Evolutionary conservation across 2,797 vertebrate genomes (phyloP).

Genomic region (Pangasius larnaudii): DNA sequence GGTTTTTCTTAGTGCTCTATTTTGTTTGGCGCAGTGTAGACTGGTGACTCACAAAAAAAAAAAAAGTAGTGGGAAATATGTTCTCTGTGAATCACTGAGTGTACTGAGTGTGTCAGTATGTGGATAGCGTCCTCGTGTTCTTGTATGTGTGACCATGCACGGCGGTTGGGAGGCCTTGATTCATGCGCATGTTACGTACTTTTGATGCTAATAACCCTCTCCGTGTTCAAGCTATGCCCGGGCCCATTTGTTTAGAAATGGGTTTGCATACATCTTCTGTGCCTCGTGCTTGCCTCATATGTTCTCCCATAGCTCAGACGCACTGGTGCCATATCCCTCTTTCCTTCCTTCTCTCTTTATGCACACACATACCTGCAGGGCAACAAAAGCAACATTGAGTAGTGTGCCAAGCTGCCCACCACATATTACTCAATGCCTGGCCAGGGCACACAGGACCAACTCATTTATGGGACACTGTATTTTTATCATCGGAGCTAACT

Average conservation of each 20-base stretch:
- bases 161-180: constrained; percentile 69
- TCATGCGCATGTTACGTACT: constrained; percentile 71
- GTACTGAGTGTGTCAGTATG: constrained; percentile 49
- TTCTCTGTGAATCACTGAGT: constrained; percentile 14
- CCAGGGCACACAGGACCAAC: constrained; percentile 40
- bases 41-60: constrained; percentile 12
- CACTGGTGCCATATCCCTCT: constrained; percentile 54
- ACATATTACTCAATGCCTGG: constrained; percentile 64
- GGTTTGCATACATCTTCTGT: constrained; percentile 73
- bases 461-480: constrained; percentile 48
- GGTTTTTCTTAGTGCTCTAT: constrained; percentile 2
- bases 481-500: constrained; percentile 35
- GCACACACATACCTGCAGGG: constrained; percentile 63
- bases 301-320: constrained; percentile 27
- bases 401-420: constrained; percentile 67
- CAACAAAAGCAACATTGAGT: constrained; percentile 75
- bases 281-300: constrained; percentile 39
- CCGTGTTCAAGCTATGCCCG: constrained; percentile 65
- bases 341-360: constrained; percentile 52
- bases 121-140: constrained; percentile 49
- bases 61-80: constrained; percentile 13
- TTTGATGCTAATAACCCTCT: constrained; percentile 72
- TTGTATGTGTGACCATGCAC: constrained; percentile 72
- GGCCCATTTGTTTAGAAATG: constrained; percentile 75
- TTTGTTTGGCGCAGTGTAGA: constrained; percentile 15